These are phyloP conservation scores for Phrynocephalus forsythii DNA, from an alignment of 2,797 vertebrate species.

Conservation along the genomic window DNA sequence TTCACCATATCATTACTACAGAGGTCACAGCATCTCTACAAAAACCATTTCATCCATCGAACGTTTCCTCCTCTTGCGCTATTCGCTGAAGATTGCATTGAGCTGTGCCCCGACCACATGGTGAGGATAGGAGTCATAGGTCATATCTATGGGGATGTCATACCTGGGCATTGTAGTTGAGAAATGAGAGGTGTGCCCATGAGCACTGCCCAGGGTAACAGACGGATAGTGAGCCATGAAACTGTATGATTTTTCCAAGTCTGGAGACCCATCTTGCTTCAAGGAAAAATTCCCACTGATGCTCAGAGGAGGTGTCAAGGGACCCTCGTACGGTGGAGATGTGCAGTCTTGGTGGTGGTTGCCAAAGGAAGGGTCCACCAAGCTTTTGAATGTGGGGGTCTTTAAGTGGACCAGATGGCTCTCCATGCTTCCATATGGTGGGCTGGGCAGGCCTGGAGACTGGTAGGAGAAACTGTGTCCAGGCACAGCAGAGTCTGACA, in stretches of 20 bases:
- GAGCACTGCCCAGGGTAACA: constrained; percentile 79
- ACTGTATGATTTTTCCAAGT: constrained; percentile 86
- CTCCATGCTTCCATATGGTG: constrained; percentile 93
- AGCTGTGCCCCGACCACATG: constrained; percentile 86
- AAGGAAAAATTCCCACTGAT: constrained; percentile 93
- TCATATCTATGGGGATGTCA: constrained; percentile 90
- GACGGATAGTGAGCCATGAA: constrained; percentile 86
- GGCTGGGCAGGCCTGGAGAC: constrained; percentile 94
- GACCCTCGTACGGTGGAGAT: constrained; percentile 91
- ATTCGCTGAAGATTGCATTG: constrained; percentile 87
- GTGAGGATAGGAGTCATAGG: constrained; percentile 88
- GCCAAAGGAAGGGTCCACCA: constrained; percentile 82
- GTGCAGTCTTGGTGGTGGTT: constrained; percentile 86
- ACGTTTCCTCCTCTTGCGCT: constrained; percentile 38
- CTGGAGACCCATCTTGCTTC: constrained; percentile 93
- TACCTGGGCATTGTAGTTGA: constrained; percentile 81
- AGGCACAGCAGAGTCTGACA: constrained; percentile 76
- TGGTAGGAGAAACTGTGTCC: constrained; percentile 88
- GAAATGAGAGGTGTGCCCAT: constrained; percentile 85
- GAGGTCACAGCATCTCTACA: not conserved
- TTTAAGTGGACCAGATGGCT: constrained; percentile 92
- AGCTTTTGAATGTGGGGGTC: constrained; percentile 82
- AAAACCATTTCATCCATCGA: not conserved
- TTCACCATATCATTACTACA: rapidly evolving
- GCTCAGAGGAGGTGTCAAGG: constrained; percentile 94